A percentile compares a stretch with the other conserved stretches of the same genome.
Conservation (phyloP, 2,888 invertebrate species). For the Hypomecis punctinalis region DNA sequence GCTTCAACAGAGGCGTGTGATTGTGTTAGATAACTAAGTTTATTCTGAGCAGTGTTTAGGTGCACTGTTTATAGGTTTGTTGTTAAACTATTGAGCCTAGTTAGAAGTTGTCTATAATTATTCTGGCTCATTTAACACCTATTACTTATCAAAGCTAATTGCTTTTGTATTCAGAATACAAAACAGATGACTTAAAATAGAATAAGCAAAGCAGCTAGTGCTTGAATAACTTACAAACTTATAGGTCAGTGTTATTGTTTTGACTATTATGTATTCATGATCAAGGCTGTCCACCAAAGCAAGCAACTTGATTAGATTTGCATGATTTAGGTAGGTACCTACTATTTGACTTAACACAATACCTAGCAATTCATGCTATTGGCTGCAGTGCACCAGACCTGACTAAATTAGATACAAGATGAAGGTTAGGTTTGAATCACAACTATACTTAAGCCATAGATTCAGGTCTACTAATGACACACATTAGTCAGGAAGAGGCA, state of each 20-base stretch:
- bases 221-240: neutral
- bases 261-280: neutral
- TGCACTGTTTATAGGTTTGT: neutral
- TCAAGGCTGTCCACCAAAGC: slow-evolving; percentile 10
- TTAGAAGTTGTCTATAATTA: neutral
- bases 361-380: neutral
- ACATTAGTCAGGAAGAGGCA: too few species aligned
- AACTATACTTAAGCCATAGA: too few species aligned
- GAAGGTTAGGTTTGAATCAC: too few species aligned
- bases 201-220: too few species aligned
- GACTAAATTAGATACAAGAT: too few species aligned
- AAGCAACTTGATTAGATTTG: neutral
- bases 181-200: neutral
- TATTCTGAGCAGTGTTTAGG: neutral
- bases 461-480: too few species aligned
- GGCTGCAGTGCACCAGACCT: too few species aligned
- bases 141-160: too few species aligned
- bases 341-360: neutral
- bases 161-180: neutral
- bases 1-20: slow-evolving; percentile 46
- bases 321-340: too few species aligned
- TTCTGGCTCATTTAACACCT: neutral
- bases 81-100: neutral
- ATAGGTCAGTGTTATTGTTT: slow-evolving; percentile 7
- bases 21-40: slow-evolving; percentile 41